phyloP scores from a whole-genome alignment of 2,113 vertebrate genomes.

The Bungarus multicinctus region DNA sequence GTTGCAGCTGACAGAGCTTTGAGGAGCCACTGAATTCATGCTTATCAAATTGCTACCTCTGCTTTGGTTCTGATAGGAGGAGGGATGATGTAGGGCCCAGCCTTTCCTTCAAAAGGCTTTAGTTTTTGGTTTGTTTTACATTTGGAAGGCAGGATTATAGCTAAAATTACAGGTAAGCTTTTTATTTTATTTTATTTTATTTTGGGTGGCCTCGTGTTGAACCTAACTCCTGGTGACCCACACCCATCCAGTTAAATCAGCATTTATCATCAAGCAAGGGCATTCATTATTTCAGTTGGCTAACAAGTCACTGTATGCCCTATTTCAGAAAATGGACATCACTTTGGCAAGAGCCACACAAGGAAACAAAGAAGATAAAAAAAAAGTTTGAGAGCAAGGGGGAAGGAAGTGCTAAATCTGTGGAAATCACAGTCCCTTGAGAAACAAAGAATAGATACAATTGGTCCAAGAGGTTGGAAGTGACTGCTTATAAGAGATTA shows the following conservation, averaged over 20 bases:
- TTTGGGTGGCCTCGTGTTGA: background rate
- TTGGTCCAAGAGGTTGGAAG: background rate
- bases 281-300: background rate
- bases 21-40: constrained; percentile 35
- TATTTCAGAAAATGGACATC: background rate
- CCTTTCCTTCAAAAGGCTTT: background rate
- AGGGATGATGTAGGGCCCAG: background rate
- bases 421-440: background rate
- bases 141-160: background rate
- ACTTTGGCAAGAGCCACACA: background rate
- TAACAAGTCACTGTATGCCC: background rate
- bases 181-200: background rate
- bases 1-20: background rate
- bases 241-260: background rate
- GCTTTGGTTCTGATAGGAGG: constrained; percentile 30
- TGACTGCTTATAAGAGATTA: background rate
- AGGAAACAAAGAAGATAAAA: background rate
- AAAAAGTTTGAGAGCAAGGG: background rate
- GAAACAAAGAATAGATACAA: background rate
- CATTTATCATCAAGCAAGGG: background rate
- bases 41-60: constrained; percentile 30
- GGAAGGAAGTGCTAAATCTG: background rate
- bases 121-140: background rate
- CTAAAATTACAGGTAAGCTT: constrained; percentile 38
- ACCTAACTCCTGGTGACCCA: background rate